A percentile compares a stretch with the other conserved stretches of the same genome.
Conservation (phyloP, 1,140 invertebrate species). For the Littorina saxatilis region DNA sequence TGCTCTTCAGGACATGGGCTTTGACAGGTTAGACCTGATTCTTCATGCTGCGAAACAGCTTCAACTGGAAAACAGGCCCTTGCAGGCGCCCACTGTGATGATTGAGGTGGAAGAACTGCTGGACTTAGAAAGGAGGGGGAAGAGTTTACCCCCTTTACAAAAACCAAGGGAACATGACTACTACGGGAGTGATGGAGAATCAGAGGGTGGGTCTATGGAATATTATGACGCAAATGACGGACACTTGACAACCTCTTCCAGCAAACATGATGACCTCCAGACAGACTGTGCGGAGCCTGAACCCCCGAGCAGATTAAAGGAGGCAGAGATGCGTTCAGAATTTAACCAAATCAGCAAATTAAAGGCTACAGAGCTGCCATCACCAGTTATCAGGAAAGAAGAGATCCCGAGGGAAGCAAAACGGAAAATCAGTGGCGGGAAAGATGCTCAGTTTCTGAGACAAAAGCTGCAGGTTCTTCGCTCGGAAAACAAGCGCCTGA, state of each 20-base stretch:
- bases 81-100: not conserved
- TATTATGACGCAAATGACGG: not conserved
- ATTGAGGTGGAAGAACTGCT: not conserved
- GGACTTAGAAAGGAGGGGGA: not conserved
- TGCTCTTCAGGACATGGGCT: not conserved
- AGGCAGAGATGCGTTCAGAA: no score
- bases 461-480: not conserved
- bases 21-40: not conserved
- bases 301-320: not conserved
- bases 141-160: not conserved
- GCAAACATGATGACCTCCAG: not conserved
- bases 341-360: no score
- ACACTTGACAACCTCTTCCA: not conserved
- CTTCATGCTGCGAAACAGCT: not conserved
- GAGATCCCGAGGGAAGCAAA: not conserved
- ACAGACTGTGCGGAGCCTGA: not conserved
- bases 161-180: not conserved
- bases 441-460: not conserved
- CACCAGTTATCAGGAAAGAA: not conserved
- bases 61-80: not conserved
- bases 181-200: constrained; percentile 6
- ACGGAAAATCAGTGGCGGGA: not conserved
- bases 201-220: not conserved
- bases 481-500: not conserved
- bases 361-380: no score